Evolutionary conservation across 1,140 invertebrate genomes (phyloP), one percentile per base, ranked within the genome.

Genomic region (Calephelis virginiensis): DNA sequence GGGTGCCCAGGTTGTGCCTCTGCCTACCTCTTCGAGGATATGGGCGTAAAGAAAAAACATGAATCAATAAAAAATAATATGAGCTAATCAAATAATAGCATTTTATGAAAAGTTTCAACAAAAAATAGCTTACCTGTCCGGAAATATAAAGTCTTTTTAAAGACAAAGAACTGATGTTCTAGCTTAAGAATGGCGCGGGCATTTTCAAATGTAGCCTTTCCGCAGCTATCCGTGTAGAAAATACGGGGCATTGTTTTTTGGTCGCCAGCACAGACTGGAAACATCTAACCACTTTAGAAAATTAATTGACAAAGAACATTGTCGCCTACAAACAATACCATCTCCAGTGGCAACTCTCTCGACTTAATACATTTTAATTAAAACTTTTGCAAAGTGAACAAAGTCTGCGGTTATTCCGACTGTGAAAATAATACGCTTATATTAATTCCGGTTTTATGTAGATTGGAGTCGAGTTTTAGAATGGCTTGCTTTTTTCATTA

Each of bases 281-380:
- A 61, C 75, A 75, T 78, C 72, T 79, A 63, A 72, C 75, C 78
- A 84, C 79, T 85, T 81, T 78, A 80, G 74, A 71, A 81, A 84
- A 89, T 83, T 85, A 84, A 85, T 82, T 84, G 82, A 82, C 79
- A 80, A 72, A 75, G 70, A 80, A 84, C 74, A 73, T 77, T 74
- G 76, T 78, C 82, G 76, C 64, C 73, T 75, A 75, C 81, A 82
- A 84, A 84, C 75, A 84, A 83, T 82, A 77, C 75, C 65, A 72
- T 83, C 80, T 82, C 76, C 76, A 77, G 72, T 60, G 66, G 80
- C 71, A 73, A 72, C 77, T 79, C 75, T 69, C 53, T 59, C 71
- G 65, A 68, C 77, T 80, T 82, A 77, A 86, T 87, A 85, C 78
- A 76, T 82, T 88, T 89, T 85, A 88, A 89, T 89, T 89, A 89